These are phyloP conservation scores for Tipula lateralis DNA, from an alignment of 2,888 invertebrate genomes.

Conservation along the genomic window DNA sequence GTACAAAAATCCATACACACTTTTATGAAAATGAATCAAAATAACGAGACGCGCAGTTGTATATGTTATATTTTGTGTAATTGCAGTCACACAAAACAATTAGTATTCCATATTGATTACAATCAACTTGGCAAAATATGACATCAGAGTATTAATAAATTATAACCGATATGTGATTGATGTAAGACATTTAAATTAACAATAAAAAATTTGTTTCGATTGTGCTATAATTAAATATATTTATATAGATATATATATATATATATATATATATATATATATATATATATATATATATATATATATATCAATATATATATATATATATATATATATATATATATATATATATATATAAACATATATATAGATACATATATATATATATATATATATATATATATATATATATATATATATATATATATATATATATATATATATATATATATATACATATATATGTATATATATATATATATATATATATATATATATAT, in stretches of 20 bases:
- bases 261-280: background rate
- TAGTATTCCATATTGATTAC: background rate
- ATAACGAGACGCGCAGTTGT: background rate
- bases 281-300: background rate
- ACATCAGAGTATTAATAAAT: background rate
- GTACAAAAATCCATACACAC: background rate
- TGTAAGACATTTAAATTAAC: constrained; percentile 16
- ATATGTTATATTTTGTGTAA: background rate
- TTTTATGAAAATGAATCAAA: background rate
- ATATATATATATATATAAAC: background rate
- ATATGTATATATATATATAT: background rate
- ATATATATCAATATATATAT: background rate
- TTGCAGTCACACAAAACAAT: constrained; percentile 12
- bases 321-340: background rate
- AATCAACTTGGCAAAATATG: background rate
- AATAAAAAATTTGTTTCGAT: background rate
- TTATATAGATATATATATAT: background rate
- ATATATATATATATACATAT: background rate
- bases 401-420: background rate
- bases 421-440: background rate
- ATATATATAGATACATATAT: background rate
- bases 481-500: background rate
- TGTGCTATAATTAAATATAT: constrained; percentile 4
- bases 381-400: background rate
- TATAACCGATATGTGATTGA: background rate